Percentiles rank a stretch among this genome's conserved stretches.
phyloP scores from a whole-genome alignment of 2,113 vertebrate species.

The Oncorhynchus clarkii region DNA sequence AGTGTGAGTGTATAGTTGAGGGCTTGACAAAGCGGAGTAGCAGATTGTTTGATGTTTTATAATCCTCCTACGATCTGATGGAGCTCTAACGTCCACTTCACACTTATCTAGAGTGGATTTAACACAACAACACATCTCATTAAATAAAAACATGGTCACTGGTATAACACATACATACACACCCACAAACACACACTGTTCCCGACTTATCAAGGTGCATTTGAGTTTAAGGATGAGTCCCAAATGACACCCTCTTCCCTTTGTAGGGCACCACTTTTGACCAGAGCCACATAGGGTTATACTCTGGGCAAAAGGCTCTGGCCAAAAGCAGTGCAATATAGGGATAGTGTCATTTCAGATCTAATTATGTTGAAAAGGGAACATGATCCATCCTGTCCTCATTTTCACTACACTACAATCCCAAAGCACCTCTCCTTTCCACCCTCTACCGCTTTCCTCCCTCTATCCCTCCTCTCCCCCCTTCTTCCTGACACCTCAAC shows the following conservation, averaged over 20 bases:
- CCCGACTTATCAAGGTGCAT: background rate
- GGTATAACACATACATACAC: background rate
- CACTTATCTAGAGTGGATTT: background rate
- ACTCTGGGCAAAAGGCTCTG: background rate
- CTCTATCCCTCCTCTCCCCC: background rate
- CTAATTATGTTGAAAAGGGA: background rate
- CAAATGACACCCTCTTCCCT: no score
- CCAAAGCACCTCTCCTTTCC: background rate
- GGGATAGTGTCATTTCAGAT: background rate
- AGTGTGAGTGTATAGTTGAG: conserved; percentile 72
- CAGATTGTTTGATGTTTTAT: conserved; percentile 39
- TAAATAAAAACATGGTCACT: no score
- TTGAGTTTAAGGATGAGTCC: background rate
- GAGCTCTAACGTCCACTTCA: background rate
- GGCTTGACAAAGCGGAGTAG: conserved; percentile 83
- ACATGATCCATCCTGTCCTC: background rate
- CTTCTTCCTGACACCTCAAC: background rate
- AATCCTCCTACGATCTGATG: background rate
- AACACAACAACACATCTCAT: no score
- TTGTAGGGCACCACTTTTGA: no score
- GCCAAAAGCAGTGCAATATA: no score
- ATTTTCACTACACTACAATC: no score
- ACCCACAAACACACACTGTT: background rate
- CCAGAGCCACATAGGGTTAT: no score
- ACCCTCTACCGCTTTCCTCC: background rate